A percentile compares a stretch with the other conserved stretches of the same genome.
Conservation (phyloP, 37 sponge, comb jelly and placozoan species). For the Trichoplax adhaerens region DNA sequence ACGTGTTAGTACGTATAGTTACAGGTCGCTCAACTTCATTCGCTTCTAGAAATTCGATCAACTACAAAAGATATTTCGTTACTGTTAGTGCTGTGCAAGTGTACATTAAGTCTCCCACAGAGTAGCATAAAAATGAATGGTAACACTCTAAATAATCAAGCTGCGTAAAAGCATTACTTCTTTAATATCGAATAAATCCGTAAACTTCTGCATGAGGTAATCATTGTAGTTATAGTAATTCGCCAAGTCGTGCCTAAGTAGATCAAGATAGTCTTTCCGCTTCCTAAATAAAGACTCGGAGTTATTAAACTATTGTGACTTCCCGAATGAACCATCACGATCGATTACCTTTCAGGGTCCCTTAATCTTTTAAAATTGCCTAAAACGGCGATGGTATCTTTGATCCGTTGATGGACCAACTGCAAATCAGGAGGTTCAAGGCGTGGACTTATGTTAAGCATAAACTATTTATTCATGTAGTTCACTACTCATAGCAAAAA, state of each 20-base stretch:
- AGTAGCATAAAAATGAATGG: not conserved
- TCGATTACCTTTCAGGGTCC: constrained; percentile 30
- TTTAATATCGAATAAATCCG: constrained; percentile 48
- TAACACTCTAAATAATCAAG: constrained; percentile 1
- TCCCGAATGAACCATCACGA: too few species aligned
- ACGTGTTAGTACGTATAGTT: constrained; percentile 86
- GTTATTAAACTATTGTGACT: too few species aligned
- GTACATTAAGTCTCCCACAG: not conserved
- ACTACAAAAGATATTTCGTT: constrained; percentile 6
- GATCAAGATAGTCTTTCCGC: constrained; percentile 41
- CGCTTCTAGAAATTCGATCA: constrained; percentile 78
- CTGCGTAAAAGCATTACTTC: constrained; percentile 11
- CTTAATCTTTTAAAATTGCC: constrained; percentile 65
- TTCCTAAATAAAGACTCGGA: not conserved
- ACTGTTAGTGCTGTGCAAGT: not conserved
- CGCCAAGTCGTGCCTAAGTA: constrained; percentile 53
- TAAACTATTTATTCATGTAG: not conserved
- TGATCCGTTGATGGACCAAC: constrained; percentile 22
- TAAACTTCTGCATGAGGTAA: constrained; percentile 54
- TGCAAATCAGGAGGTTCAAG: not conserved
- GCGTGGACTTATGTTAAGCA: not conserved
- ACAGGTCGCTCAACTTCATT: constrained; percentile 81
- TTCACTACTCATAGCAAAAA: not conserved
- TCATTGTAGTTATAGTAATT: constrained; percentile 86
- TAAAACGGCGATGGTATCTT: constrained; percentile 56